Evolutionary conservation across 2,113 vertebrate species (phyloP).

Genomic region (Ardeotis arabs): DNA sequence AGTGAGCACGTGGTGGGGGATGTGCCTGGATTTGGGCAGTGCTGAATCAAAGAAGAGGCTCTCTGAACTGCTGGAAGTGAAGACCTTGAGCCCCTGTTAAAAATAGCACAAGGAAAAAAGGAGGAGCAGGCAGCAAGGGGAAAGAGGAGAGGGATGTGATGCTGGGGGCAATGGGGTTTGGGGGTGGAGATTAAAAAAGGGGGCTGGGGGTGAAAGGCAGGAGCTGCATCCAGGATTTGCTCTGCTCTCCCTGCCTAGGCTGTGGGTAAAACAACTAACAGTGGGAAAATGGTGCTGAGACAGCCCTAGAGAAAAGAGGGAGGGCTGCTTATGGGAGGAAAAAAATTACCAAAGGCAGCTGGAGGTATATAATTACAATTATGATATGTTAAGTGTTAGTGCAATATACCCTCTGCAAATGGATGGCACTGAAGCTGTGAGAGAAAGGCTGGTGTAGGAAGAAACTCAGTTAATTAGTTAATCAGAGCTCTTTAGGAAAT

Average conservation of each 20-base stretch:
- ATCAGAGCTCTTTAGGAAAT: slow-evolving; percentile 49
- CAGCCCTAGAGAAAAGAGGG: neutral
- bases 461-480: slow-evolving; percentile 54
- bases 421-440: neutral
- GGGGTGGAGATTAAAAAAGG: neutral
- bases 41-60: neutral
- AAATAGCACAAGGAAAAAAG: neutral
- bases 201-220: neutral
- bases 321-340: neutral
- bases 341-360: neutral
- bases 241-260: neutral
- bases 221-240: neutral
- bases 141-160: neutral
- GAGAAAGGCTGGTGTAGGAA: slow-evolving; percentile 9
- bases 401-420: neutral
- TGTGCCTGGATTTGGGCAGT: neutral
- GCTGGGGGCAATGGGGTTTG: neutral
- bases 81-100: neutral
- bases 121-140: neutral
- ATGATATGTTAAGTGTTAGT: neutral
- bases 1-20: neutral
- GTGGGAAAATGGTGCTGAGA: neutral
- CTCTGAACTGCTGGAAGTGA: neutral
- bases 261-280: neutral
- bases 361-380: slow-evolving; percentile 2